phyloP scores from a whole-genome alignment of 2,113 vertebrate genomes.

The Rhombomys opimus region DNA sequence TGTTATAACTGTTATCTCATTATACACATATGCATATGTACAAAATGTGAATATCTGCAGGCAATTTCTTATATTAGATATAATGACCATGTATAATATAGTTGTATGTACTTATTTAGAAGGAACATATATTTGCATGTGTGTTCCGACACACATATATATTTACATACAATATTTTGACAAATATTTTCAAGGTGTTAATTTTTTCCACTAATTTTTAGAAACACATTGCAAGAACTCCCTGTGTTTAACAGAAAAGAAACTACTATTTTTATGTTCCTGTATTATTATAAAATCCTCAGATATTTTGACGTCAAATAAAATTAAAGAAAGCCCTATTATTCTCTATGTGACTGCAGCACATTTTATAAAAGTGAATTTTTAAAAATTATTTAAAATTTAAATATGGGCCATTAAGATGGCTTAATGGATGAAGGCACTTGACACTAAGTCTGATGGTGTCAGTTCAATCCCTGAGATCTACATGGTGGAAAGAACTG shows the following conservation, averaged over 20 bases:
- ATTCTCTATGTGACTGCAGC: not conserved
- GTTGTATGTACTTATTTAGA: not conserved
- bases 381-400: slow-evolving; percentile 1
- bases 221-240: not conserved
- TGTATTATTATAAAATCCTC: not conserved
- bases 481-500: not conserved
- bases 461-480: not conserved
- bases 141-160: not conserved
- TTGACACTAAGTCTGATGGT: not conserved
- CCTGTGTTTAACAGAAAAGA: not conserved
- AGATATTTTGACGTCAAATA: not conserved
- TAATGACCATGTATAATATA: not conserved
- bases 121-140: not conserved
- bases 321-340: not conserved
- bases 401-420: not conserved
- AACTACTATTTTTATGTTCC: not conserved
- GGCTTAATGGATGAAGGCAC: not conserved
- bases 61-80: not conserved
- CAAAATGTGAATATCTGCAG: not conserved
- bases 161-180: slow-evolving; percentile 2
- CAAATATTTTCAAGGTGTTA: not conserved
- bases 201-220: not conserved
- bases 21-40: not conserved
- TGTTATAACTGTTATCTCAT: not conserved
- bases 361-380: not conserved